Conservation (phyloP, 2,888 invertebrate species). For the Athalia circularis region DNA sequence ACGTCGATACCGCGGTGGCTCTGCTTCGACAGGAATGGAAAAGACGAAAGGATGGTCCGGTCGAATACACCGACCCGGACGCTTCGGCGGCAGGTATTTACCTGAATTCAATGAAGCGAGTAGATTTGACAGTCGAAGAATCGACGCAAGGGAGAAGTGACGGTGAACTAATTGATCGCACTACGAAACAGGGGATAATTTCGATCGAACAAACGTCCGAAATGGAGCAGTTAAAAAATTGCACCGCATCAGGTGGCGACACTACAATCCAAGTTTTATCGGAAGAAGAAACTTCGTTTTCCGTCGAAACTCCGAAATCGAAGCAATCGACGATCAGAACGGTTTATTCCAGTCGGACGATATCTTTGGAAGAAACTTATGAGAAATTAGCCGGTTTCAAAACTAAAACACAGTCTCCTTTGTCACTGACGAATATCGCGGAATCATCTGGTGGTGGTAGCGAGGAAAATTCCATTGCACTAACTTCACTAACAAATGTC, state of each 20-base stretch:
- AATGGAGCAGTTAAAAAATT: background rate
- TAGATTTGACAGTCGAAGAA: background rate
- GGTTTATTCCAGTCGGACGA: background rate
- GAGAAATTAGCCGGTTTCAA: conserved; percentile 29
- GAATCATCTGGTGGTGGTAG: no score
- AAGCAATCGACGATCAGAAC: conserved; percentile 9
- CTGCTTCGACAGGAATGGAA: background rate
- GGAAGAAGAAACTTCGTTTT: background rate
- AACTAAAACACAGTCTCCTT: background rate
- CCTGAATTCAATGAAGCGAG: background rate
- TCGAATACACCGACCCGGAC: conserved; percentile 15
- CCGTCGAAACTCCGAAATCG: background rate
- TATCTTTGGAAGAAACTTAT: conserved; percentile 1
- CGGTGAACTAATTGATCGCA: background rate
- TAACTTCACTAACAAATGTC: no score
- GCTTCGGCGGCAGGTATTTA: background rate
- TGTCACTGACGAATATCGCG: background rate
- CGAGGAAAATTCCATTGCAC: no score
- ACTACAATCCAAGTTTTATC: background rate
- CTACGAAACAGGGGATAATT: background rate
- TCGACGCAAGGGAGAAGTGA: background rate
- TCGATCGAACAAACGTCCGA: background rate
- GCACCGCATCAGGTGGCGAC: background rate
- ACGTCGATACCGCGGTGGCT: conserved; percentile 23
- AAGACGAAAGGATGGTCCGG: background rate